These are phyloP conservation scores for Steinernema scapterisci DNA, from an alignment of 2,888 invertebrate species.

Conservation along the genomic window DNA sequence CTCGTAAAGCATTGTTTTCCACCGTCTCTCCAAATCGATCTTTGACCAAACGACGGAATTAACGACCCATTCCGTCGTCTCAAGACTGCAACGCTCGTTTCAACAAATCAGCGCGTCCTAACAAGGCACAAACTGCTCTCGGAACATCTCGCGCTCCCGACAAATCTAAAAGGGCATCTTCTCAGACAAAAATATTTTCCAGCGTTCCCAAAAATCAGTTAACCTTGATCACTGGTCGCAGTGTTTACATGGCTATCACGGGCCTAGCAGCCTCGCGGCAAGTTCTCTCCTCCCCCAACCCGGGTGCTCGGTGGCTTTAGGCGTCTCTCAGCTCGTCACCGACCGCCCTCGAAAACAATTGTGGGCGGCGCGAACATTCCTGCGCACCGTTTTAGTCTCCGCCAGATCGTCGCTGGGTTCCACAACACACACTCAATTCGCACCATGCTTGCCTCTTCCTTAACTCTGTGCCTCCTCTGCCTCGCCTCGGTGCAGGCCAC, in stretches of 20 bases:
- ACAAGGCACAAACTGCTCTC: no score
- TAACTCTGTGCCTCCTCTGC: background rate
- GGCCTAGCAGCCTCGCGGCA: background rate
- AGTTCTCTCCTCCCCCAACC: background rate
- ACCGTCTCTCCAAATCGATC: no score
- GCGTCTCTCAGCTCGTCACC: conserved; percentile 1
- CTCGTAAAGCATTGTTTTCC: no score
- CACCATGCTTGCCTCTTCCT: background rate
- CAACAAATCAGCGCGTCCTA: no score
- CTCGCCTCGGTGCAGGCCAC: conserved; percentile 44
- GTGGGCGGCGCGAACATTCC: conserved; percentile 32
- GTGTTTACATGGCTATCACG: background rate
- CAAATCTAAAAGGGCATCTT: conserved; percentile 8
- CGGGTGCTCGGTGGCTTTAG: background rate
- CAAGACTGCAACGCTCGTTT: no score
- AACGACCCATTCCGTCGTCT: no score
- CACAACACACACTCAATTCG: background rate
- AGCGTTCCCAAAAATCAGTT: background rate
- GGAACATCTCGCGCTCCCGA: background rate
- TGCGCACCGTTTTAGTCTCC: conserved; percentile 13
- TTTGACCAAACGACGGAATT: no score
- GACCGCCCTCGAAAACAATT: conserved; percentile 31
- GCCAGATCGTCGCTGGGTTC: background rate
- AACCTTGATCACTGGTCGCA: conserved; percentile 19
- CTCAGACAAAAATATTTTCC: conserved; percentile 10